A percentile compares a stretch with the other conserved stretches of the same genome.
phyloP scores from a whole-genome alignment of 2,888 invertebrate genomes.

The Drosophila setosimentum region DNA sequence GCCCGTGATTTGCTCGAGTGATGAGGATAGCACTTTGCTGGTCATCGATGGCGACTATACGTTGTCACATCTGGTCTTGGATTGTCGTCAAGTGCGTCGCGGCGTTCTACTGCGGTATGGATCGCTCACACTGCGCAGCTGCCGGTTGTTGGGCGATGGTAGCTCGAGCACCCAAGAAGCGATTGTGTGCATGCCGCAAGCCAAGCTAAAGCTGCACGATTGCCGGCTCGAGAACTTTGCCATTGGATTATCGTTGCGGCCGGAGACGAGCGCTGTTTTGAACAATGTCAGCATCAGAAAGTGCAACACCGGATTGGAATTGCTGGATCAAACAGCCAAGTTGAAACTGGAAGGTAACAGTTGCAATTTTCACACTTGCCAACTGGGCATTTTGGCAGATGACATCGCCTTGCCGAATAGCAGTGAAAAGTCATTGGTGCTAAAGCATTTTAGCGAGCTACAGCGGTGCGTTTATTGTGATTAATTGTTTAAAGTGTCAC shows the following conservation, averaged over 20 bases:
- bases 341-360: slow-evolving; percentile 85
- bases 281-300: slow-evolving; percentile 44
- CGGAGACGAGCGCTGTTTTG: slow-evolving; percentile 38
- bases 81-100: slow-evolving; percentile 86
- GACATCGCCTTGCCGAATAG: slow-evolving; percentile 74
- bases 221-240: slow-evolving; percentile 86
- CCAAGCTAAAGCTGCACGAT: slow-evolving; percentile 85
- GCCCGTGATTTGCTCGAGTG: slow-evolving; percentile 84
- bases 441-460: slow-evolving; percentile 55
- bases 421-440: slow-evolving; percentile 51
- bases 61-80: slow-evolving; percentile 87
- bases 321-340: slow-evolving; percentile 75
- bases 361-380: slow-evolving; percentile 83
- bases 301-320: slow-evolving; percentile 67
- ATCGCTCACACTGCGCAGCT: slow-evolving; percentile 85
- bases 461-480: slow-evolving; percentile 36
- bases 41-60: slow-evolving; percentile 86
- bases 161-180: slow-evolving; percentile 87
- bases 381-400: slow-evolving; percentile 86
- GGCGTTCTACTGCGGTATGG: slow-evolving; percentile 86
- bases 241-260: slow-evolving; percentile 86
- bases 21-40: slow-evolving; percentile 86
- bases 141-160: slow-evolving; percentile 86
- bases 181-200: slow-evolving; percentile 85
- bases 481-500: neutral